Conservation (phyloP, 2,888 invertebrate genomes). For the Therioaphis trifolii region DNA sequence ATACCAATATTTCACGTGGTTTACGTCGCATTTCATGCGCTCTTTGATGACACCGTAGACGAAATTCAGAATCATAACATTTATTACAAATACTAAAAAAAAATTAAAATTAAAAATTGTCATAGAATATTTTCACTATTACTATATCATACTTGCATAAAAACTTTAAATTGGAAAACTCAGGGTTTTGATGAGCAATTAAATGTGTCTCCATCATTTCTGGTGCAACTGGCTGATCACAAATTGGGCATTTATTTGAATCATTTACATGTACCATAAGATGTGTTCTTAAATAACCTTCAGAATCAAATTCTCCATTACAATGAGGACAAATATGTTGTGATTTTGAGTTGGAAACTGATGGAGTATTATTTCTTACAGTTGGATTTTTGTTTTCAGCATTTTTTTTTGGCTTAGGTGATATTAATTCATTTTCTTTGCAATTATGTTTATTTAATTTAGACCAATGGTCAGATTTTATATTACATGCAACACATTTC, state of each 20-base stretch:
- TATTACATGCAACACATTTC: constrained; percentile 40
- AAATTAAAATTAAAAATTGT: constrained; percentile 11
- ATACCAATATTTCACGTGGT: constrained; percentile 50
- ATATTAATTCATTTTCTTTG: constrained; percentile 13
- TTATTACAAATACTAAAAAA: constrained; percentile 59
- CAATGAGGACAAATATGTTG: constrained; percentile 61
- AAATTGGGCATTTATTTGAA: constrained; percentile 58
- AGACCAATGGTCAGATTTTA: constrained; percentile 56
- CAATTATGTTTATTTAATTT: constrained; percentile 50
- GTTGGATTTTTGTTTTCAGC: constrained; percentile 11
- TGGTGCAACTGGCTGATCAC: constrained; percentile 58
- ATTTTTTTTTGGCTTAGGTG: constrained; percentile 28
- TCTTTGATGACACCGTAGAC: constrained; percentile 54
- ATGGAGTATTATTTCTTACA: constrained; percentile 30
- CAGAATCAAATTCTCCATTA: constrained; percentile 60
- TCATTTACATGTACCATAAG: constrained; percentile 52
- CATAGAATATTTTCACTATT: neutral
- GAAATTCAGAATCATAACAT: constrained; percentile 58
- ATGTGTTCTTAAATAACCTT: constrained; percentile 61
- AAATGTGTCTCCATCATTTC: constrained; percentile 61
- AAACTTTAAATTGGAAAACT: constrained; percentile 57
- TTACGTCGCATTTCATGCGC: constrained; percentile 60
- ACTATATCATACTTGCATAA: constrained; percentile 48
- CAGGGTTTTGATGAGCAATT: constrained; percentile 58
- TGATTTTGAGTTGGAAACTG: neutral